Percentiles rank a stretch among this genome's conserved stretches.
Evolutionary conservation across 2,113 vertebrate species (phyloP).

Genomic region (Callocephalon fimbriatum): DNA sequence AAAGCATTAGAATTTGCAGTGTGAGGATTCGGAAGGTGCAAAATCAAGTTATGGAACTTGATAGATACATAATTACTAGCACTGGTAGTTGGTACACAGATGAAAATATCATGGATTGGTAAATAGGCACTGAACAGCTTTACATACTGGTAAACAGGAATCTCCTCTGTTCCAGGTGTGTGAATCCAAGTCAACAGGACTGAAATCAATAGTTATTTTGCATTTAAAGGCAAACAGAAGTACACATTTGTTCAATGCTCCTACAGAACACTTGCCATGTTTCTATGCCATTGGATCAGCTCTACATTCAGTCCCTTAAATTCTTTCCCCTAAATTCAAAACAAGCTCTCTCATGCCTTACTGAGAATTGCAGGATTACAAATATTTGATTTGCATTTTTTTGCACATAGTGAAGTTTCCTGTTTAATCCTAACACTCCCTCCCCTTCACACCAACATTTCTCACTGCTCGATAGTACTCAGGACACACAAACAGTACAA

Average conservation of each 20-base stretch:
- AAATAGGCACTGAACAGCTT: neutral
- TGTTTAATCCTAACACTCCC: neutral
- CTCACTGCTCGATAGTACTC: accelerated
- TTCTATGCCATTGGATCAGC: neutral
- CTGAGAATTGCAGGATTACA: neutral
- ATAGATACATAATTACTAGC: neutral
- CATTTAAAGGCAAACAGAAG: neutral
- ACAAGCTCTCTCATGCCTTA: neutral
- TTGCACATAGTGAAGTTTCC: neutral
- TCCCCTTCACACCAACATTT: neutral
- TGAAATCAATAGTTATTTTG: neutral
- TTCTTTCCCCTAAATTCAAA: neutral
- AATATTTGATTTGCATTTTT: neutral
- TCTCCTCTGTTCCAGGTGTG: neutral
- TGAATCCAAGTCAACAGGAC: neutral
- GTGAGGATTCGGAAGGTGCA: neutral
- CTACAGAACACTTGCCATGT: neutral
- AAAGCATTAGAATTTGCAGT: neutral
- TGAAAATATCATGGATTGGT: neutral
- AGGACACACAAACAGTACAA: neutral
- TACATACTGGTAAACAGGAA: too few relatives aligned
- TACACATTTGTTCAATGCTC: neutral
- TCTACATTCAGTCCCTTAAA: accelerated
- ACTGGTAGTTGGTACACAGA: neutral
- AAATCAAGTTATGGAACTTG: neutral